phyloP scores from a whole-genome alignment of 1,140 invertebrate species.

The Goniozus legneri region DNA sequence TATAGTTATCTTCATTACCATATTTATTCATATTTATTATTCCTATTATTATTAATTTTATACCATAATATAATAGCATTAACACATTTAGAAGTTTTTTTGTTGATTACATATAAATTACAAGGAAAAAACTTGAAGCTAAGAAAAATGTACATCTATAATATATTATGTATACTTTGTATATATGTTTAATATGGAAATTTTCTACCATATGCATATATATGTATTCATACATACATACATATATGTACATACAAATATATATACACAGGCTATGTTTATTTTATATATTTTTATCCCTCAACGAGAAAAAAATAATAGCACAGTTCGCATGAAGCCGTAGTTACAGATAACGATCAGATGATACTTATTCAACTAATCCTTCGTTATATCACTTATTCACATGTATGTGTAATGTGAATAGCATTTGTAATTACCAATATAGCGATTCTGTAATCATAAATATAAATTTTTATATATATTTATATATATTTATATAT shows the following conservation, averaged over 20 bases:
- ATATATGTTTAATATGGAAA: too few species aligned
- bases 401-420: too few species aligned
- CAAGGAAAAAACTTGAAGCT: slow-evolving; percentile 32
- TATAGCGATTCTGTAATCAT: slow-evolving; percentile 10
- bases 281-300: too few species aligned
- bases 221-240: background rate
- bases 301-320: slow-evolving; percentile 46
- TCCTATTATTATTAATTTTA: slow-evolving; percentile 27
- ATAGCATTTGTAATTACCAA: slow-evolving; percentile 13
- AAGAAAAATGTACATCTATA: slow-evolving; percentile 42
- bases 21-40: slow-evolving; percentile 20
- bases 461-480: background rate
- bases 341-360: slow-evolving; percentile 9
- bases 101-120: slow-evolving; percentile 41
- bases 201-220: background rate
- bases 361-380: slow-evolving; percentile 20
- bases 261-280: slow-evolving; percentile 13
- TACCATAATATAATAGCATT: slow-evolving; percentile 37
- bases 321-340: slow-evolving; percentile 25
- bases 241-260: background rate
- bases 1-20: too few species aligned
- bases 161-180: slow-evolving; percentile 36
- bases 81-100: slow-evolving; percentile 46
- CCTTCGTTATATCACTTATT: too few species aligned
- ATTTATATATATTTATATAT: background rate